phyloP scores from a whole-genome alignment of 2,113 vertebrate species.

The Peucedramus taeniatus region DNA sequence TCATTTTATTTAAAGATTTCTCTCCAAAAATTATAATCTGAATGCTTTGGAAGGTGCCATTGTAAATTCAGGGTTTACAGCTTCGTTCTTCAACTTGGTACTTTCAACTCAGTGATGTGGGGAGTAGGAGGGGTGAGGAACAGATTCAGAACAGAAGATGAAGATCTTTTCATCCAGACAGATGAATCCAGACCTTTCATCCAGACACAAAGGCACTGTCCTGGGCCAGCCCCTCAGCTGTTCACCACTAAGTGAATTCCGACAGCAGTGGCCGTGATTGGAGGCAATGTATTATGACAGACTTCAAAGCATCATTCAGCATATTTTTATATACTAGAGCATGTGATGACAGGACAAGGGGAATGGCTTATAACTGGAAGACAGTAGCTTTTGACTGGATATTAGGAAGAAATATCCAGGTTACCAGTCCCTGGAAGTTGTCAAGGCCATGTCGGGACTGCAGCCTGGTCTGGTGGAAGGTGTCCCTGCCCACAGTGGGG shows the following conservation, averaged over 20 bases:
- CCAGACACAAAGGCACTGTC: neutral
- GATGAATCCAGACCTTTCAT: neutral
- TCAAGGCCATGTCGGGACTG: neutral
- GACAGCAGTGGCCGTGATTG: neutral
- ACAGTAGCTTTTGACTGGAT: neutral
- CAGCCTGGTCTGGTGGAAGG: neutral
- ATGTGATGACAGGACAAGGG: neutral
- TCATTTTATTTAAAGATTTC: neutral
- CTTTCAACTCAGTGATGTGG: neutral
- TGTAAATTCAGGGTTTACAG: neutral
- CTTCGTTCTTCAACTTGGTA: neutral
- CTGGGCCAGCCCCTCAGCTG: neutral
- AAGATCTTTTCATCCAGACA: neutral
- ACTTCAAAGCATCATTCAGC: neutral
- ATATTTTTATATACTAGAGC: neutral
- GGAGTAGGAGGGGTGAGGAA: neutral
- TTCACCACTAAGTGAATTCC: neutral
- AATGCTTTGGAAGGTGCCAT: neutral
- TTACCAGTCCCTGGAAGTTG: neutral
- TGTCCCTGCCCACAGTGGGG: neutral
- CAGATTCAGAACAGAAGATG: no score
- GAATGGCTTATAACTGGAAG: neutral
- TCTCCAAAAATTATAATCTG: neutral
- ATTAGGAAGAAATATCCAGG: neutral
- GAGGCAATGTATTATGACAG: neutral